Conservation (phyloP, 2,113 vertebrate species). For the Paradoxurus hermaphroditus region DNA sequence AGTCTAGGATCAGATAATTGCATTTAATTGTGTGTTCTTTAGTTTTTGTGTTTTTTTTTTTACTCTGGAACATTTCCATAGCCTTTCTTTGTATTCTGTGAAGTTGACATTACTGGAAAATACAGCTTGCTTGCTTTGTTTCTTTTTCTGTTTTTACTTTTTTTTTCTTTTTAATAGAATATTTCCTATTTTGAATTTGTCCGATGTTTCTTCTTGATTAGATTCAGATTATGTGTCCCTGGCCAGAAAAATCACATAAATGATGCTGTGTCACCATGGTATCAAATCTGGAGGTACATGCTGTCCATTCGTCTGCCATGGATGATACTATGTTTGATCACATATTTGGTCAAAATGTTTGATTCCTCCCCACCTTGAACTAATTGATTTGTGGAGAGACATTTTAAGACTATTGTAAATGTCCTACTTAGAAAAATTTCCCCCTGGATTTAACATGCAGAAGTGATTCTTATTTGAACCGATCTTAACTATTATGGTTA, state of each 20-base stretch:
- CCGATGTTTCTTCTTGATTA: neutral
- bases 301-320: neutral
- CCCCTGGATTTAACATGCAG: neutral
- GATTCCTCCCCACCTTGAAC: neutral
- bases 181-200: conserved; percentile 3
- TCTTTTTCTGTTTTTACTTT: neutral
- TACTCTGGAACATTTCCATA: conserved; percentile 17
- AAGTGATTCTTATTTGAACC: neutral
- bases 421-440: neutral
- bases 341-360: neutral
- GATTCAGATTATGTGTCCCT: neutral
- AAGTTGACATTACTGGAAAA: neutral
- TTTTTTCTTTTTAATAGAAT: neutral
- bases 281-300: neutral
- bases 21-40: conserved; percentile 24
- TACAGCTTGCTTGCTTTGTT: neutral
- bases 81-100: neutral
- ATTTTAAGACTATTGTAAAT: conserved; percentile 17
- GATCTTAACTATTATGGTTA: neutral
- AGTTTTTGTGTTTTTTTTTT: neutral
- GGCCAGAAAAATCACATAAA: neutral
- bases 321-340: neutral
- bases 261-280: neutral
- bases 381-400: neutral
- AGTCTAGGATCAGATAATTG: neutral